Base-by-base conservation (phyloP, 2,113 vertebrate genomes). In the Crotalus horridus region DNA sequence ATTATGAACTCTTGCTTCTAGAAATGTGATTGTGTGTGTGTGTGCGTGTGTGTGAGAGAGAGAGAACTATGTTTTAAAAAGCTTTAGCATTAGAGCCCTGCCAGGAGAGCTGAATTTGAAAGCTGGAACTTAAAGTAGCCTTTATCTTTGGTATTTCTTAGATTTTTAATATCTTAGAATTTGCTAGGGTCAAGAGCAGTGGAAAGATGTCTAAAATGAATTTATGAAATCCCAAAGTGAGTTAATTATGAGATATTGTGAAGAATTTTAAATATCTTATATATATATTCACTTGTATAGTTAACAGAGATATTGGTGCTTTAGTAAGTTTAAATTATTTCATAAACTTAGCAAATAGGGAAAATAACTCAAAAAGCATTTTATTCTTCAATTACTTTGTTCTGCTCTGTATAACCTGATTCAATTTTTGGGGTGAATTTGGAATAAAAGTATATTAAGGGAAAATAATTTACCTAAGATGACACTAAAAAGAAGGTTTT, bases 181-280 rank as follows among this genome's bases (percentile, higher is more conserved):
- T 98, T 98, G 98, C 97, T 97, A 97, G 97, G 97, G 96, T 94
- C 97, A 97, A 97, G 97, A 97, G 96, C 97, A 97, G 96, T 96
- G 94, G 97, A 97, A 97, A 98, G 97, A 95, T 98, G 97, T 97
- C 96, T 98, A 97, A 98, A 97, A 97, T 98, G 97, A 98, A 97
- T 97, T 97, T 98, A 94, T 97, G 96, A 97, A 94, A 96, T 96
- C 94, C 97, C 96, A 96, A 96, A 96, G 97, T 97, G 96, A 97
- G 94, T 98, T 97, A 98, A 97, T 97, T 97, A 97, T 97, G 97
- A 97, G 96, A 95, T 96, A 96, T 94, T 96, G 93, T 95, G 92
- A 95, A 97, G 97, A 97, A 97, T 94, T 97, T 97, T 46, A 93
- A 96, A 96, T 93, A 94, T 86, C 74, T 95, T 94, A 91, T 46